Percentiles rank a stretch among this genome's conserved stretches.
phyloP scores from a whole-genome alignment of 2,797 vertebrate species.

The Sorex maritimensis region DNA sequence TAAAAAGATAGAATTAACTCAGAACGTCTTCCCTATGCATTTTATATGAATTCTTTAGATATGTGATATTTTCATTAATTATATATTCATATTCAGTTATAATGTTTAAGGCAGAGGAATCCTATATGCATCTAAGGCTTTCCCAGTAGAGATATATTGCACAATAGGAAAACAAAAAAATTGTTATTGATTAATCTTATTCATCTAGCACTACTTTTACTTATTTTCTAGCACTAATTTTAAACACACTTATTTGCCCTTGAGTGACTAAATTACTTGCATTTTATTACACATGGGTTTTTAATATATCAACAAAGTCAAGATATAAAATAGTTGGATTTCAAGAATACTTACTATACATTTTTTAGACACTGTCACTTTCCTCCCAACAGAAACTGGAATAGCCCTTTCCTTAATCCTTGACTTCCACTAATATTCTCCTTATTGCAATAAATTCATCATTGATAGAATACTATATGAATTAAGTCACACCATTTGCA shows the following conservation, averaged over 20 bases:
- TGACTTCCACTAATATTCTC: background rate
- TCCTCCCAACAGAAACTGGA: background rate
- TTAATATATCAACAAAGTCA: background rate
- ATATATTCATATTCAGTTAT: background rate
- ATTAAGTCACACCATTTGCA: background rate
- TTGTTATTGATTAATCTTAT: background rate
- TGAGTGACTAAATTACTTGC: background rate
- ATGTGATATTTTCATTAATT: background rate
- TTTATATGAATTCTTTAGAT: constrained; percentile 18
- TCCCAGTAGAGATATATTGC: background rate
- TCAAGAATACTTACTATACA: background rate
- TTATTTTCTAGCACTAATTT: background rate
- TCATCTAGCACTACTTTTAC: background rate
- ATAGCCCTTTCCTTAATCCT: background rate
- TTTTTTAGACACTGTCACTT: background rate
- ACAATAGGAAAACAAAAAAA: background rate
- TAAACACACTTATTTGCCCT: background rate
- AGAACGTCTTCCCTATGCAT: background rate
- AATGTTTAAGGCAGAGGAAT: background rate
- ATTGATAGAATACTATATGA: background rate
- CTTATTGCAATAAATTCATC: background rate
- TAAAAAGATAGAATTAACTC: background rate
- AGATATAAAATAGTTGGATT: background rate
- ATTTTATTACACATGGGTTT: background rate
- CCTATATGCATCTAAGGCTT: background rate